Conservation (phyloP, 2,888 invertebrate genomes). For the Ischnus inquisitorius region DNA sequence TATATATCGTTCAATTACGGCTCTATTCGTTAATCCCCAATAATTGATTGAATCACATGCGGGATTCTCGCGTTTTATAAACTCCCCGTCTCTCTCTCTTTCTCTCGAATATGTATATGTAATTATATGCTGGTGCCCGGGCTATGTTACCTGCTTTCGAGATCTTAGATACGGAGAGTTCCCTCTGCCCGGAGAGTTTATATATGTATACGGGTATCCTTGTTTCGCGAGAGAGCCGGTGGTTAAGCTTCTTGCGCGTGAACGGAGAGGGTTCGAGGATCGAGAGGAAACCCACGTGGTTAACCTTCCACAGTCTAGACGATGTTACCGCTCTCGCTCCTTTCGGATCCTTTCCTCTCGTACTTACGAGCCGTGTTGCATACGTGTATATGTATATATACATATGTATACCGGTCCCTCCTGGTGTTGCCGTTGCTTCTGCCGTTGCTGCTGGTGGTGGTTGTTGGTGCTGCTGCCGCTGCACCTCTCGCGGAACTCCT, state of each 20-base stretch:
- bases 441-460: conserved; percentile 25
- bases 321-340: conserved; percentile 39
- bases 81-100: neutral
- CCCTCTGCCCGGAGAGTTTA: too few relatives aligned
- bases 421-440: conserved; percentile 13
- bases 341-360: conserved; percentile 43
- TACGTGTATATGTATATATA: conserved; percentile 32
- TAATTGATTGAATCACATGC: conserved; percentile 41
- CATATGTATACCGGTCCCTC: conserved; percentile 30
- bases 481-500: conserved; percentile 71
- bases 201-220: neutral
- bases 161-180: conserved; percentile 20
- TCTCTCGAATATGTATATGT: neutral
- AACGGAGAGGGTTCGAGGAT: conserved; percentile 11
- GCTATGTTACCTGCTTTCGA: conserved; percentile 3
- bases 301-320: conserved; percentile 64
- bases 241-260: conserved; percentile 3
- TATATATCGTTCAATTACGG: conserved; percentile 7
- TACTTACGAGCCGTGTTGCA: conserved; percentile 41
- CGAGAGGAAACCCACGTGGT: conserved; percentile 58
- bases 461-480: conserved; percentile 3
- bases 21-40: conserved; percentile 18
- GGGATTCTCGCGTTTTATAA: conserved; percentile 26
- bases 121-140: neutral
- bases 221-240: conserved; percentile 20